Conservation (phyloP, 2,113 vertebrate genomes). For the Corythaeola cristata region DNA sequence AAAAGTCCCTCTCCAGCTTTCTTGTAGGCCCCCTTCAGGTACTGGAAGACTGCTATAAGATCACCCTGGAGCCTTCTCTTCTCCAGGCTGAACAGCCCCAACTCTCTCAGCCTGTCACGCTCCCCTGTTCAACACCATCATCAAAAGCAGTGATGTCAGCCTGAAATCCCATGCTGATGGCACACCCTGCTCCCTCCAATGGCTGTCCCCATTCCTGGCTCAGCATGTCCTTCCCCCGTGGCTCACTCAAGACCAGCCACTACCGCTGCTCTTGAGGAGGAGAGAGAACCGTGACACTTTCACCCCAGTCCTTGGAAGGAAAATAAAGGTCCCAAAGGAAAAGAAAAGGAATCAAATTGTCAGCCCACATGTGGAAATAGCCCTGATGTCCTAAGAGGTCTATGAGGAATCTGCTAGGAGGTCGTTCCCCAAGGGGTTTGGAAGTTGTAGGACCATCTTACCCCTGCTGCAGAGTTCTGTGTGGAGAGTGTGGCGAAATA, state of each 20-base stretch:
- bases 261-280: background rate
- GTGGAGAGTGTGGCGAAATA: background rate
- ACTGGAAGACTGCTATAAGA: too few relatives aligned
- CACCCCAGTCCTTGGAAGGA: background rate
- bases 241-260: background rate
- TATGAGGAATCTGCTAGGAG: background rate
- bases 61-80: too few relatives aligned
- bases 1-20: too few relatives aligned
- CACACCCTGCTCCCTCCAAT: background rate
- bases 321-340: background rate
- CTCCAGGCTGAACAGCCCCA: too few relatives aligned
- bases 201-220: background rate
- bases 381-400: background rate
- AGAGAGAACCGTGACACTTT: background rate
- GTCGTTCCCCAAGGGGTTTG: background rate
- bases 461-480: background rate
- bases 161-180: background rate
- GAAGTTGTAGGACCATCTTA: background rate
- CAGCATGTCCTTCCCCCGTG: background rate
- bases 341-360: background rate
- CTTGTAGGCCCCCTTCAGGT: too few relatives aligned
- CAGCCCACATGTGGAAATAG: background rate
- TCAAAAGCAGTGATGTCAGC: background rate
- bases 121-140: background rate
- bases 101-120: too few relatives aligned